Evolutionary conservation across 2,797 vertebrate genomes (phyloP).

Genomic region (Adrianichthys oophorus): DNA sequence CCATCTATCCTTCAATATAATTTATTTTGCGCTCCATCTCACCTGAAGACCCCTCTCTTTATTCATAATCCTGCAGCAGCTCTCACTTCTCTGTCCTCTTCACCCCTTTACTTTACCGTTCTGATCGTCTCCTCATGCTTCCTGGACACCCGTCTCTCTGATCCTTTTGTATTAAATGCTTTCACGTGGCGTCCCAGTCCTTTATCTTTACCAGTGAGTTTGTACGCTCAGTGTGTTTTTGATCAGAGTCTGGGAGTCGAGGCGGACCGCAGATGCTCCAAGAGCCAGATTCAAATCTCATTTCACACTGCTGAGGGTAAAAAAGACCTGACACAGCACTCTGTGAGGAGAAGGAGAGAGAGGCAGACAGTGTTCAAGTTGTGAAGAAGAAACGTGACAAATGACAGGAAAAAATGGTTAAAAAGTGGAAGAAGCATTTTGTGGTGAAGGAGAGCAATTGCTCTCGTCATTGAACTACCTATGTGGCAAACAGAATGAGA

Average conservation of each 20-base stretch:
- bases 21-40: conserved; percentile 32
- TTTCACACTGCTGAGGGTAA: conserved; percentile 74
- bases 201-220: conserved; percentile 57
- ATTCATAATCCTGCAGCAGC: conserved; percentile 28
- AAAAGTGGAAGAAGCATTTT: conserved; percentile 43
- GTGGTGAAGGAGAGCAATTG: conserved; percentile 58
- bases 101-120: conserved; percentile 10
- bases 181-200: conserved; percentile 48
- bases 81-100: background rate
- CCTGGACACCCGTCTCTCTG: conserved; percentile 7
- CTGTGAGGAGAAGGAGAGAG: conserved; percentile 37
- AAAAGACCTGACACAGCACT: conserved; percentile 77
- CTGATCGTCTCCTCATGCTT: conserved; percentile 22
- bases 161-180: conserved; percentile 29
- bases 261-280: conserved; percentile 51
- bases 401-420: conserved; percentile 36
- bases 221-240: conserved; percentile 7
- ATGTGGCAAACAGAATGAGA: conserved; percentile 31
- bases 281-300: conserved; percentile 79
- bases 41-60: conserved; percentile 29
- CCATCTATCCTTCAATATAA: conserved; percentile 39
- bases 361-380: conserved; percentile 30
- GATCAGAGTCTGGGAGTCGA: background rate
- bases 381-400: conserved; percentile 28
- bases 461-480: conserved; percentile 49